Evolutionary conservation across 1,140 invertebrate species (phyloP), one percentile per base, ranked within the genome.

Genomic region (Chionoecetes opilio): DNA sequence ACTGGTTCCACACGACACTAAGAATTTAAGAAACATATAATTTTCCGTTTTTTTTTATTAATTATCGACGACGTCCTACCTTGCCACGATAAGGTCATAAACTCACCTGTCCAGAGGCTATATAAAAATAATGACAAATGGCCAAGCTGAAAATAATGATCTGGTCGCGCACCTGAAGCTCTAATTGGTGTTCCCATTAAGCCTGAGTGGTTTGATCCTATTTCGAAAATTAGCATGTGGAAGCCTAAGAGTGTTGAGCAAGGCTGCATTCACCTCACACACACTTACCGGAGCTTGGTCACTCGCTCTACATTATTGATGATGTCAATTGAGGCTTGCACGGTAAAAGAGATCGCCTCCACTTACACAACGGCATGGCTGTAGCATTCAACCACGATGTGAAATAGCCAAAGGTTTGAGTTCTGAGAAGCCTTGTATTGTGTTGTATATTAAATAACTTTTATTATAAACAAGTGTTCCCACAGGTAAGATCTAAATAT

Each of bases 211-310:
- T 75, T 5, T 75, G 63, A 75, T 75, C 63, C 63, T 75, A 75
- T 75, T 75, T 75, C n/a, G 63, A 75, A n/a, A 75, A 75, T 75
- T 75, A 75, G 63, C 63, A 75, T 75, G 63, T 75, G 21, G n/a
- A 75, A 26, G n/a, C 21, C 14, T 5, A n/a, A 75, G 63, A 75
- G 63, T n/a, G 63, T 17, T 26, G 63, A 75, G 21, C 6, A n/a
- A 75, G 63, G 63, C n/a, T 26, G 46, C 46, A 9, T 53, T 14
- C 46, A 0, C 21, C 46, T 17, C 46, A 75, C 63, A 75, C 63
- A 75, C 63, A 21, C 63, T n/a, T n/a, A 75, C 63, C 21, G 21
- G 3, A 26, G n/a, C 63, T 5, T 26, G 63, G 21, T 26, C 63
- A 75, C 63, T 75, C 63, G n/a, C 63, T 75, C 21, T 75, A 26